Percentiles rank a stretch among this genome's conserved stretches.
Conservation (phyloP, 2,113 vertebrate genomes). For the Pygoscelis adeliae region DNA sequence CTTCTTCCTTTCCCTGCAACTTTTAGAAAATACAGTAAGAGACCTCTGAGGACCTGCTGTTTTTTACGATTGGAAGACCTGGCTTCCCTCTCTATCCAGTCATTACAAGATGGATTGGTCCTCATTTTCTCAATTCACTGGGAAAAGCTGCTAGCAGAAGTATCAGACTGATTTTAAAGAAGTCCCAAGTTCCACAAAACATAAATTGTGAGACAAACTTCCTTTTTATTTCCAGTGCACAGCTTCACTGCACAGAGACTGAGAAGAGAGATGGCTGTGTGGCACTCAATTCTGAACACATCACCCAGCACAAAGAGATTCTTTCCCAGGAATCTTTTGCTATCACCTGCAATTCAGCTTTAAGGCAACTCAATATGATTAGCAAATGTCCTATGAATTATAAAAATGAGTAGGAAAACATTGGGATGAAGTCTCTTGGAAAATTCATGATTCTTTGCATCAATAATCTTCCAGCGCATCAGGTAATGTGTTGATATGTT, state of each 20-base stretch:
- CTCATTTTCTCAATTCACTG: background rate
- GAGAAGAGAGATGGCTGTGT: background rate
- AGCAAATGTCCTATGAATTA: constrained; percentile 73
- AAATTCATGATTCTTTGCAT: constrained; percentile 73
- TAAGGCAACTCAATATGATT: constrained; percentile 45
- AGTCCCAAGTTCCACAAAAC: background rate
- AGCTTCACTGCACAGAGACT: background rate
- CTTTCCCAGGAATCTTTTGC: constrained; percentile 5
- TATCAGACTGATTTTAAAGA: background rate
- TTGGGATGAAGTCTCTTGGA: constrained; percentile 63
- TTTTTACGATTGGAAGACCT: background rate
- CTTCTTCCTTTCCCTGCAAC: background rate
- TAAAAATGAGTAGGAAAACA: constrained; percentile 62
- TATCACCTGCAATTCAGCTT: constrained; percentile 27
- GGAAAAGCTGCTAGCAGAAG: background rate
- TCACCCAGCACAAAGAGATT: background rate
- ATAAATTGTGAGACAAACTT: background rate
- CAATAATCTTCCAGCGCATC: constrained; percentile 75
- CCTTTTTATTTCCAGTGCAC: background rate
- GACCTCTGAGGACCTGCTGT: background rate
- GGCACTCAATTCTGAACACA: background rate
- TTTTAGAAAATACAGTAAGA: background rate
- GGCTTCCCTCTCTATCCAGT: background rate
- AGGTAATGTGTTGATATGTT: constrained; percentile 79
- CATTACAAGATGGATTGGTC: background rate